Conservation (phyloP, 2,113 vertebrate genomes). For the Sylvilagus bachmani region DNA sequence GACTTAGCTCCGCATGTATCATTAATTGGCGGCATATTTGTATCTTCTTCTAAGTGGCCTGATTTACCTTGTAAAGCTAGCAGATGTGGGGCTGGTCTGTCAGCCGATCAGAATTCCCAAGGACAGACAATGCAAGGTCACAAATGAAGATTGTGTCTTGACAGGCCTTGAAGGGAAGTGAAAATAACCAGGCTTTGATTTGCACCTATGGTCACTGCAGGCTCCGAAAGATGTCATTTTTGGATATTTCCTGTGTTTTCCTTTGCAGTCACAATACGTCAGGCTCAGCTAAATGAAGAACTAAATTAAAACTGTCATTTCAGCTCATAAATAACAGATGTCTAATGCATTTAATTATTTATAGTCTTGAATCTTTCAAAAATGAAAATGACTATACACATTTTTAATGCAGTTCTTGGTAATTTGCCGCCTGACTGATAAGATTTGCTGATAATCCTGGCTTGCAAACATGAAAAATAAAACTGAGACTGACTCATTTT, state of each 20-base stretch:
- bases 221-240: conserved; percentile 78
- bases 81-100: conserved; percentile 51
- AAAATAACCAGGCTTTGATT: conserved; percentile 78
- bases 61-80: conserved; percentile 65
- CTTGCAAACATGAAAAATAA: conserved; percentile 92
- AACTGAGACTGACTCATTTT: conserved; percentile 88
- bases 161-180: conserved; percentile 75
- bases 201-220: conserved; percentile 73
- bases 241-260: conserved; percentile 86
- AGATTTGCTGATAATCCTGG: conserved; percentile 90
- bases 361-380: conserved; percentile 92
- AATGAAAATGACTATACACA: conserved; percentile 92
- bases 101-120: conserved; percentile 65
- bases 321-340: conserved; percentile 96
- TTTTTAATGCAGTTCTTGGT: conserved; percentile 93
- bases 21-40: conserved; percentile 61
- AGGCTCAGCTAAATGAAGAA: conserved; percentile 88
- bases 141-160: conserved; percentile 73
- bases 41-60: conserved; percentile 66
- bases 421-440: conserved; percentile 93
- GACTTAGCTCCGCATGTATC: conserved; percentile 48
- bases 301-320: conserved; percentile 93
- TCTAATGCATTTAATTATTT: conserved; percentile 93
- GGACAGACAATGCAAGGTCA: conserved; percentile 71
- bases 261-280: conserved; percentile 86